Conservation (phyloP, 2,113 vertebrate genomes). For the Rhynchomys soricoides region DNA sequence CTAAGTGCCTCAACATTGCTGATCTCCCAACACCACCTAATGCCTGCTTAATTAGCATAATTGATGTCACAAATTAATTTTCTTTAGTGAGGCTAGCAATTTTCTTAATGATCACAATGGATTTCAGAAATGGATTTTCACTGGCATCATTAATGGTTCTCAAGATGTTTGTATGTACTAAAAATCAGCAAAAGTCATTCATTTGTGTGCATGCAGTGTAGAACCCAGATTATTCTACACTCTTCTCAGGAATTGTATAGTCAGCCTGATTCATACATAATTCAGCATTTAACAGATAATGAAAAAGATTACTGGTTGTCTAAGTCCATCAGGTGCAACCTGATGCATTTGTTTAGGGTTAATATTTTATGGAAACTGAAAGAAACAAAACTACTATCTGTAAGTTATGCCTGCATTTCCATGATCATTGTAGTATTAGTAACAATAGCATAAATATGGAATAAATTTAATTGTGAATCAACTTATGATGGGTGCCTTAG, state of each 20-base stretch:
- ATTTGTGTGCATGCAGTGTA: not conserved
- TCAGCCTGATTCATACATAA: not conserved
- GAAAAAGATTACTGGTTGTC: not conserved
- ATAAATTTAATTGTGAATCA: not conserved
- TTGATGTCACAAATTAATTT: conserved; percentile 33
- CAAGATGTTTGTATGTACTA: not conserved
- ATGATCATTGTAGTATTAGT: not conserved
- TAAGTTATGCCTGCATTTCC: not conserved
- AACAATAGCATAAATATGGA: not conserved
- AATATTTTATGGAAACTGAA: conserved; percentile 2
- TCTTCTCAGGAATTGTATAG: not conserved
- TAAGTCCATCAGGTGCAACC: not conserved
- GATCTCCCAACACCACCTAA: not conserved
- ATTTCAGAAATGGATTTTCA: conserved; percentile 54
- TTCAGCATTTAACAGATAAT: conserved; percentile 35
- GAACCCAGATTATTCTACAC: not conserved
- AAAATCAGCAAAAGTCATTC: not conserved
- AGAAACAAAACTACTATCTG: not conserved
- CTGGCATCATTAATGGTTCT: not conserved
- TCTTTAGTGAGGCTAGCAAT: not conserved
- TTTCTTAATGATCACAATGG: conserved; percentile 30
- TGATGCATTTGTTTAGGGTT: not conserved
- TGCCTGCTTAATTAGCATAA: conserved; percentile 37
- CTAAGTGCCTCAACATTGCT: not conserved
- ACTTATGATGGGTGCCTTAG: not conserved